Conservation (phyloP, 2,797 vertebrate genomes). For the Bryconaethiops microstoma region DNA sequence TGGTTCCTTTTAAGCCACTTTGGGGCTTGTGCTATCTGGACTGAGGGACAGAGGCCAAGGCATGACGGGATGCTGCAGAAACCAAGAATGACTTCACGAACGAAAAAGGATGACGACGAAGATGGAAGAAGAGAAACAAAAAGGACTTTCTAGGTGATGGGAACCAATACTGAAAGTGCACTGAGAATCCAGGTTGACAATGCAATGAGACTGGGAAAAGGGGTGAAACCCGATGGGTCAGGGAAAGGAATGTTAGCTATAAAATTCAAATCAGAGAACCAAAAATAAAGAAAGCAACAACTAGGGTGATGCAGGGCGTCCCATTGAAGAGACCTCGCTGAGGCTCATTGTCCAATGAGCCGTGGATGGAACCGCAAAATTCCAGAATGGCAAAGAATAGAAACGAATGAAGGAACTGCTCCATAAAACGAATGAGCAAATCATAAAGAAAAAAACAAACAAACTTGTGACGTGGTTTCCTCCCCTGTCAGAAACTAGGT, state of each 20-base stretch:
- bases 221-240: slow-evolving; percentile 55
- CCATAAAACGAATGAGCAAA: slow-evolving; percentile 73
- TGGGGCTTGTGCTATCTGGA: slow-evolving; percentile 70
- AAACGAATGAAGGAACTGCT: slow-evolving; percentile 70
- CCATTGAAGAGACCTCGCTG: slow-evolving; percentile 64
- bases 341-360: slow-evolving; percentile 66
- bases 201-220: slow-evolving; percentile 55
- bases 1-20: slow-evolving; percentile 68
- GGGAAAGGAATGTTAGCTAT: slow-evolving; percentile 60
- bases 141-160: slow-evolving; percentile 61
- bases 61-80: slow-evolving; percentile 77
- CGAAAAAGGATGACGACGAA: slow-evolving; percentile 36
- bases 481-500: slow-evolving; percentile 68
- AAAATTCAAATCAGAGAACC: slow-evolving; percentile 60
- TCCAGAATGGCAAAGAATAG: slow-evolving; percentile 69
- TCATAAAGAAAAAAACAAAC: slow-evolving; percentile 53
- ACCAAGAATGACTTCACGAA: slow-evolving; percentile 58
- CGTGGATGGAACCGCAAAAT: slow-evolving; percentile 63
- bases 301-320: slow-evolving; percentile 66
- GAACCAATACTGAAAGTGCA: slow-evolving; percentile 59
- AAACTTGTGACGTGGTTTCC: slow-evolving; percentile 79
- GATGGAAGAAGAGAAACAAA: slow-evolving; percentile 39
- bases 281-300: slow-evolving; percentile 61
- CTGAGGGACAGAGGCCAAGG: slow-evolving; percentile 79
- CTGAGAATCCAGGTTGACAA: slow-evolving; percentile 63